Conservation (phyloP, 2,113 vertebrate genomes). For the Panthera leo region DNA sequence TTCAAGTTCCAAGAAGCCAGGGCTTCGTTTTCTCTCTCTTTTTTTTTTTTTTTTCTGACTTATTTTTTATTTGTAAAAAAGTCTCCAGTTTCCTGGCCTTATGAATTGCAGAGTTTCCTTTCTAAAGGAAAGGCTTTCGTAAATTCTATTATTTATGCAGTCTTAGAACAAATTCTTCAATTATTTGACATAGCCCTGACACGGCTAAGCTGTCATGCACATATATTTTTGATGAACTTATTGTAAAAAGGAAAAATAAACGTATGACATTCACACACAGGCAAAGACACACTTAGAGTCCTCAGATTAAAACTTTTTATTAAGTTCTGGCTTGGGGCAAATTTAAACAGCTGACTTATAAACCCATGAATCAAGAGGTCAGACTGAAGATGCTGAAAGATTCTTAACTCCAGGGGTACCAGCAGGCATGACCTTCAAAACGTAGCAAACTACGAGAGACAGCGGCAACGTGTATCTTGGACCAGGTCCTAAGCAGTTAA, state of each 20-base stretch:
- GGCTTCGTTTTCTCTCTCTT: neutral
- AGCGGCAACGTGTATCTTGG: neutral
- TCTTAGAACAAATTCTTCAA: neutral
- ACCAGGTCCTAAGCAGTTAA: conserved; percentile 21
- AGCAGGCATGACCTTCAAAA: conserved; percentile 14
- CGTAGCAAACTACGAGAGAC: neutral
- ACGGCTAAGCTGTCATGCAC: neutral
- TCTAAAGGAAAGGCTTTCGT: neutral
- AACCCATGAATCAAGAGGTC: conserved; percentile 28
- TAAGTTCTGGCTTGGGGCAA: conserved; percentile 61
- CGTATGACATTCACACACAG: neutral
- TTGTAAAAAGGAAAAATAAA: conserved; percentile 1
- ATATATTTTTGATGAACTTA: conserved; percentile 24
- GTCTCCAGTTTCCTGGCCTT: neutral
- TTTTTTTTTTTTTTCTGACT: neutral
- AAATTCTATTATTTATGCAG: neutral
- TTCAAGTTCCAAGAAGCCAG: conserved; percentile 46
- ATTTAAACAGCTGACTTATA: conserved; percentile 53
- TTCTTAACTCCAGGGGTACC: neutral
- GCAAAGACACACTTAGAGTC: neutral
- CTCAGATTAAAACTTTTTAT: conserved; percentile 28
- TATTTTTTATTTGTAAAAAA: conserved; percentile 34
- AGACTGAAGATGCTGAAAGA: conserved; percentile 54
- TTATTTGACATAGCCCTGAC: conserved; percentile 7
- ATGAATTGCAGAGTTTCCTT: neutral